Conservation (phyloP, 2,888 invertebrate genomes). For the Augiades crinisus region DNA sequence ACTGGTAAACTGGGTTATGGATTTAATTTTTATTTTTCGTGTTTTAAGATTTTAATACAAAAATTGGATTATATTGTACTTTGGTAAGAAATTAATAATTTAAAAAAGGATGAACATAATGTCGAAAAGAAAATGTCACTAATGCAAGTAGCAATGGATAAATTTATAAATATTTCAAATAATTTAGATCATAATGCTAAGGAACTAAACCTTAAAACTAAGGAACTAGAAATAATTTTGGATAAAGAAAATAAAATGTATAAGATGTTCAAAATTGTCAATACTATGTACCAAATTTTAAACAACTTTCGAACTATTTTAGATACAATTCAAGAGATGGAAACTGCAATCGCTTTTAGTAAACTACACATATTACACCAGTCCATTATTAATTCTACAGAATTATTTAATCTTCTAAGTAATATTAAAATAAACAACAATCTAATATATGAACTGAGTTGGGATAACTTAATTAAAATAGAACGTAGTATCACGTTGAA, state of each 20-base stretch:
- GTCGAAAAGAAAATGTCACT: background rate
- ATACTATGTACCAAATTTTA: conserved; percentile 6
- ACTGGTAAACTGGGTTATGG: too few species aligned
- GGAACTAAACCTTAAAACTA: background rate
- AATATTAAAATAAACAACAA: background rate
- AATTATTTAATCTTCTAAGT: background rate
- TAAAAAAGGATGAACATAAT: conserved; percentile 5
- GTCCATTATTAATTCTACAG: background rate
- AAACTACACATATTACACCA: background rate
- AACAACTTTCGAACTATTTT: conserved; percentile 4
- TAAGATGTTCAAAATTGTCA: background rate
- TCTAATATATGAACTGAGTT: background rate
- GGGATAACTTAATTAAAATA: conserved; percentile 4
- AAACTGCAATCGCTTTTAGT: conserved; percentile 3
- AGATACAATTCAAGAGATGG: background rate
- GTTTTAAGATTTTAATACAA: too few species aligned
- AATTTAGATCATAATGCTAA: conserved; percentile 3
- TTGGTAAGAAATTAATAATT: too few species aligned
- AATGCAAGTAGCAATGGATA: conserved; percentile 1
- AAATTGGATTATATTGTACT: too few species aligned
- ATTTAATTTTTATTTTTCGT: too few species aligned
- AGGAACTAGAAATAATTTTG: too few species aligned
- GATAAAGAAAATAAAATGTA: too few species aligned
- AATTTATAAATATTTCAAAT: conserved; percentile 3
- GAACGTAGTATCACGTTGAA: conserved; percentile 12